Evolutionary conservation across 2,797 vertebrate species (phyloP), one percentile per base, ranked within the genome.

Genomic region (Zenarchopterus dispar): DNA sequence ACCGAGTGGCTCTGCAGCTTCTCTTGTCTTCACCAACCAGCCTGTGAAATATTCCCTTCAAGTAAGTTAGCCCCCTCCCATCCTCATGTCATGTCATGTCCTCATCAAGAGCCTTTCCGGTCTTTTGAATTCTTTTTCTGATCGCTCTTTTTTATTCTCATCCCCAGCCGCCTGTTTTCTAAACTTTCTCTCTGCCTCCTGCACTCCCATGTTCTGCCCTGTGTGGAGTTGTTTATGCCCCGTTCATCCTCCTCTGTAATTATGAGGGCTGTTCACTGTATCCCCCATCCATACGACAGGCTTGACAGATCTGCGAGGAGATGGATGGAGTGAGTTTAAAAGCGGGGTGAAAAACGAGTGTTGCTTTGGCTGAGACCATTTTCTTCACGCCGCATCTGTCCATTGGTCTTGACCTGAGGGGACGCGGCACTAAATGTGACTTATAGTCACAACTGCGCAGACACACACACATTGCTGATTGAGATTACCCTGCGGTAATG

Each of bases 361-460:
- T 28, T 56, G 47, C 71, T 72, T 77, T 79, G 36, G 59, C 70
- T 68, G 62, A 75, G 80, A 74, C 77, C 74, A 82, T 90, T 84
- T 87, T 70, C 69, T 46, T 66, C 45, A 24, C 83, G 73, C 84
- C 77, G 73, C 84, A 80, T 88, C 75, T 86, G 89, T 89, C 87
- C 83, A 70, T 77, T 31, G 75, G 77, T 83, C 84, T 84, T 89
- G 89, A 88, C 84, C 87, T 65, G 59, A 62, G 62, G 78, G 71
- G 75, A 80, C 67, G 26, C 15, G 0, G 62, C 75, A 75, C 73
- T 91, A 86, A 84, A 86, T 79, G 62, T 83, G 75, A 88, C 69
- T 80, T 73, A 83, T 77, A 63, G 69, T 59, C 66, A 60, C 42
- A 67, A 75, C 74, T 68, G 72, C 70, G 47, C 59, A 64, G 23